Conservation (phyloP, 2,888 invertebrate genomes). For the Apodemia zela region DNA sequence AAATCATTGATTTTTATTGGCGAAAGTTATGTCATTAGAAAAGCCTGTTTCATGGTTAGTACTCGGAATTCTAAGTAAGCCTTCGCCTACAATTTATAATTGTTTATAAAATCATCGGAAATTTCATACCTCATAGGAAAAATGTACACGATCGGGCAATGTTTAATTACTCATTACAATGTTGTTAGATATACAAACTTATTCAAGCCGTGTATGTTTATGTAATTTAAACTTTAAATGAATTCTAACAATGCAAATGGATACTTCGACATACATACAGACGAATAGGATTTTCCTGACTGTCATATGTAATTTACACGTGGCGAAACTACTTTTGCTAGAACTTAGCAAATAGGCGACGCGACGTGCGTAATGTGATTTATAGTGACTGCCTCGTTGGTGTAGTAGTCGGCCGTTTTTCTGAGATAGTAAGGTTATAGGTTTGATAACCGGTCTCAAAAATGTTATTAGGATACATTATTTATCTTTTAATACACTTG, state of each 20-base stretch:
- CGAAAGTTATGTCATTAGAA: too few relatives aligned
- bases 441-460: too few relatives aligned
- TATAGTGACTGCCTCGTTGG: too few relatives aligned
- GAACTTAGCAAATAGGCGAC: conserved; percentile 2
- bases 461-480: too few relatives aligned
- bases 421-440: too few relatives aligned
- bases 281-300: conserved; percentile 12
- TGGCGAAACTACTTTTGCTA: conserved; percentile 9
- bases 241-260: conserved; percentile 15
- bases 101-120: neutral
- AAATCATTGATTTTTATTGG: too few relatives aligned
- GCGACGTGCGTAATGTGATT: neutral
- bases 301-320: conserved; percentile 10
- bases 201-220: conserved; percentile 5
- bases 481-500: too few relatives aligned
- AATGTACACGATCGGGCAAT: conserved; percentile 4
- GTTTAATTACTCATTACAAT: conserved; percentile 5
- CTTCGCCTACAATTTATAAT: neutral
- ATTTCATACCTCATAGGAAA: conserved; percentile 7
- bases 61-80: neutral
- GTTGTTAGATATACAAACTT: conserved; percentile 3
- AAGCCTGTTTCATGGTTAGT: too few relatives aligned
- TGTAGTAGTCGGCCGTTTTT: too few relatives aligned
- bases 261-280: conserved; percentile 15
- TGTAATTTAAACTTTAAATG: conserved; percentile 11